Evolutionary conservation across 2,888 invertebrate species (phyloP).

Genomic region (Nomada hirtipes): DNA sequence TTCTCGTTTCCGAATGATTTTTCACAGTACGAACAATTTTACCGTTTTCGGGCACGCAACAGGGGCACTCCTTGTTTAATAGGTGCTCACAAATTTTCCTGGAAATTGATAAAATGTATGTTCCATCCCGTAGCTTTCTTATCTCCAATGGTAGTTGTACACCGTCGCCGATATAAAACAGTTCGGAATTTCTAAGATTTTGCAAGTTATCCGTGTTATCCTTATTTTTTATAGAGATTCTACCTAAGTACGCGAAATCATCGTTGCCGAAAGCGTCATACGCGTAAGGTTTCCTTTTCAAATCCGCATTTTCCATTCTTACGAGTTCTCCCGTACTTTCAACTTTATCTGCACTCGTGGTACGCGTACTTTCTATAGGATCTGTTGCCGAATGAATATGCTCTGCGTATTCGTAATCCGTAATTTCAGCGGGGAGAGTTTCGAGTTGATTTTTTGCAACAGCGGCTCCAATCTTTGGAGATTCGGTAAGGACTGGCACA

Average conservation of each 20-base stretch:
- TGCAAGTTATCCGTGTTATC: conserved; percentile 22
- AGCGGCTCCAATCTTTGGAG: background rate
- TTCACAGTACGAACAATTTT: conserved; percentile 40
- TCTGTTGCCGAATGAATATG: background rate
- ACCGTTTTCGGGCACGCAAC: conserved; percentile 67
- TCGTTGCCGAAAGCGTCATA: background rate
- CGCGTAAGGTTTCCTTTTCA: background rate
- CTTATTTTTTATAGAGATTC: conserved; percentile 58
- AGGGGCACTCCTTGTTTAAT: conserved; percentile 74
- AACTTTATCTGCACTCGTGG: background rate
- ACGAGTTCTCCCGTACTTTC: background rate
- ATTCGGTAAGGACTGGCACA: background rate
- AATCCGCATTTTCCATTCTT: background rate
- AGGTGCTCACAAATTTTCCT: conserved; percentile 74
- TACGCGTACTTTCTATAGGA: background rate
- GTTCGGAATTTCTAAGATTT: conserved; percentile 65
- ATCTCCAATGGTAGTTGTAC: conserved; percentile 78
- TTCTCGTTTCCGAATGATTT: conserved; percentile 7
- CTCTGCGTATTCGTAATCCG: background rate
- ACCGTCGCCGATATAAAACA: conserved; percentile 78
- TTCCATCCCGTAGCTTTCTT: conserved; percentile 74
- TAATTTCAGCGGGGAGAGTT: background rate
- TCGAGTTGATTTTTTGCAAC: background rate
- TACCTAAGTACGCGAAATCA: conserved; percentile 66
- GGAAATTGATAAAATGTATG: conserved; percentile 76